Evolutionary conservation across 2,113 vertebrate species (phyloP).

Genomic region (Caracal caracal): DNA sequence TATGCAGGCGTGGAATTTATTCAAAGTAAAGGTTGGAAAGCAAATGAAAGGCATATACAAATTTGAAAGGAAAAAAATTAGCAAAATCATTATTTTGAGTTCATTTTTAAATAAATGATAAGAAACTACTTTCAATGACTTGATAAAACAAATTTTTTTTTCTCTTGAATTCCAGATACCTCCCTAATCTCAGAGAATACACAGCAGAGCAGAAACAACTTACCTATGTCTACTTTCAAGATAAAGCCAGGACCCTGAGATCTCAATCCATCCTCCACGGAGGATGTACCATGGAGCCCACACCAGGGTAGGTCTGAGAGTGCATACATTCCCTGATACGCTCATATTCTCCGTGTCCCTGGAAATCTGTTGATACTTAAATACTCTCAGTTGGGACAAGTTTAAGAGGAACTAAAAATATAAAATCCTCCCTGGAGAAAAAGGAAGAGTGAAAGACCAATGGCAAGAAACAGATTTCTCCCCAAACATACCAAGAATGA

Average conservation of each 20-base stretch:
- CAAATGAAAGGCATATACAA: background rate
- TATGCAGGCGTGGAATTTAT: background rate
- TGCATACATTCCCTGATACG: background rate
- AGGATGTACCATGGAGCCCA: background rate
- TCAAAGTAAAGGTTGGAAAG: background rate
- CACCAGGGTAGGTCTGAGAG: background rate
- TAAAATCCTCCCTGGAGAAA: background rate
- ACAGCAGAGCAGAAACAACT: background rate
- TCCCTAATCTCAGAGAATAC: background rate
- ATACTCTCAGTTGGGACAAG: background rate
- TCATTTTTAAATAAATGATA: slow-evolving; percentile 30
- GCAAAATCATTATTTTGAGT: background rate
- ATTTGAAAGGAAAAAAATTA: background rate
- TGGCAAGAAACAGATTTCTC: slow-evolving; percentile 1
- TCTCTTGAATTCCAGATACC: background rate
- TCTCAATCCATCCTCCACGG: background rate
- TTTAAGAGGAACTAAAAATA: slow-evolving; percentile 2
- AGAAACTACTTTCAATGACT: background rate
- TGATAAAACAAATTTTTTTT: background rate
- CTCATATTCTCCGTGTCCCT: background rate
- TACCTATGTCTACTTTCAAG: background rate
- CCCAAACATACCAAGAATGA: background rate
- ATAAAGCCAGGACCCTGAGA: background rate
- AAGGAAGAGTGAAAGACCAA: background rate
- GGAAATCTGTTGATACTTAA: slow-evolving; percentile 34